Conservation (phyloP, 2,113 vertebrate genomes). For the Otocyon megalotis region DNA sequence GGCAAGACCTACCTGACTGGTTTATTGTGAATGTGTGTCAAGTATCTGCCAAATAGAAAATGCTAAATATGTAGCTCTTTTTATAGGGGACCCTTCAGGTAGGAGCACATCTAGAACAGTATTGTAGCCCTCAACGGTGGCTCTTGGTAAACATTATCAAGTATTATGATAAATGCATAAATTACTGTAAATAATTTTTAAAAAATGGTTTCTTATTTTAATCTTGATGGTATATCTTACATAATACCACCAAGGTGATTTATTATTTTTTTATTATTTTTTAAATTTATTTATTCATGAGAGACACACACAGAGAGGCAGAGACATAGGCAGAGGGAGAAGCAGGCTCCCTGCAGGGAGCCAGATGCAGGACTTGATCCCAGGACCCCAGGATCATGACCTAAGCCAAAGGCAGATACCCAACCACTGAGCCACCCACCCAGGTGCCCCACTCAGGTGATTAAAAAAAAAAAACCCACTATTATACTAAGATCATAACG, state of each 20-base stretch:
- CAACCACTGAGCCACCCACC: no score
- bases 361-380: no score
- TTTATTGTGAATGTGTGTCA: constrained; percentile 1
- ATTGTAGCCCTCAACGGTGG: background rate
- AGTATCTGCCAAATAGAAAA: constrained; percentile 46
- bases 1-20: background rate
- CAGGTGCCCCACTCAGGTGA: no score
- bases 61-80: constrained; percentile 36
- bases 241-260: background rate
- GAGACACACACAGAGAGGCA: no score
- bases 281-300: no score
- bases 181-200: constrained; percentile 33
- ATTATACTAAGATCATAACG: background rate
- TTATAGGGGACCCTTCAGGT: constrained; percentile 8
- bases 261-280: background rate
- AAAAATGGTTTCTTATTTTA: constrained; percentile 56
- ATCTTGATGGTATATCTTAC: background rate
- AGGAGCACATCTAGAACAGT: constrained; percentile 1
- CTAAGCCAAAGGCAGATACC: no score
- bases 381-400: no score
- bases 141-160: constrained; percentile 48
- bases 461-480: background rate
- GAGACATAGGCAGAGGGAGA: no score
- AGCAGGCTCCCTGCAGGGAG: no score
- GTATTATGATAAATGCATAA: background rate